A percentile compares a stretch with the other conserved stretches of the same genome.
Conservation (phyloP, 2,888 invertebrate species). For the Lithosia quadra region DNA sequence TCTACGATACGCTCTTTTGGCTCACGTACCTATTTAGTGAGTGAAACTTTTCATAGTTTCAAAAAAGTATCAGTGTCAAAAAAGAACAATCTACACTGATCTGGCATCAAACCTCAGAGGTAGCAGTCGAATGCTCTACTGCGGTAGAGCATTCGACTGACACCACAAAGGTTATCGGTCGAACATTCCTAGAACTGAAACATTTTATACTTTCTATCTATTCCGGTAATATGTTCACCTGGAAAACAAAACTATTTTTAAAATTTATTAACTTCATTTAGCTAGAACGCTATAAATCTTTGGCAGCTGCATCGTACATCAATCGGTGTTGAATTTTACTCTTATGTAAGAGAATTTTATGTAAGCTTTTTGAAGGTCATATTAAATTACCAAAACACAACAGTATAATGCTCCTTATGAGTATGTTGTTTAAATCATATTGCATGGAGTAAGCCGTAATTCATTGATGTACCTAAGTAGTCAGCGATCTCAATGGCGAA, state of each 20-base stretch:
- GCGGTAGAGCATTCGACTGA: too few species aligned
- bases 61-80: too few species aligned
- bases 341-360: background rate
- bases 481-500: too few species aligned
- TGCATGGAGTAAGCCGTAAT: background rate
- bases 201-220: background rate
- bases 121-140: too few species aligned
- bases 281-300: background rate
- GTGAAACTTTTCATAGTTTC: background rate
- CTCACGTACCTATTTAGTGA: background rate
- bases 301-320: background rate
- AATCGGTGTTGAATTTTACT: background rate
- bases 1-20: background rate
- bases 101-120: too few species aligned
- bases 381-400: background rate
- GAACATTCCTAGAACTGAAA: too few species aligned
- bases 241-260: background rate
- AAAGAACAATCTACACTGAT: too few species aligned
- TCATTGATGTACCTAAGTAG: background rate
- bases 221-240: background rate
- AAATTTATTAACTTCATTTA: background rate
- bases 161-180: too few species aligned
- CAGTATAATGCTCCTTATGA: background rate
- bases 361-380: background rate
- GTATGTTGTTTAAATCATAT: background rate